Evolutionary conservation across 2,113 vertebrate genomes (phyloP).

Genomic region (Gymnocephalus cernua): DNA sequence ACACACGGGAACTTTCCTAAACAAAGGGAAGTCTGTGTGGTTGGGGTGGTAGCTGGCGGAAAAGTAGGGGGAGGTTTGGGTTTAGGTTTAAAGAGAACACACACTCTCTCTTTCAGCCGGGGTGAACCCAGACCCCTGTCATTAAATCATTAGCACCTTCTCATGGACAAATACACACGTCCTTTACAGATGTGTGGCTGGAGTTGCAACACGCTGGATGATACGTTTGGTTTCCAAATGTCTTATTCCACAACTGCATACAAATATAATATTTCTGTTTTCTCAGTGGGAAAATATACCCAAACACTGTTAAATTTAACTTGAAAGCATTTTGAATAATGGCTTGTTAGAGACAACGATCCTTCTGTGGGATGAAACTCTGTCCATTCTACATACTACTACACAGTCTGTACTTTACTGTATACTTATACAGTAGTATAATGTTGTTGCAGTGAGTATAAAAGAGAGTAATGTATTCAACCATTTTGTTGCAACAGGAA

Average conservation of each 20-base stretch:
- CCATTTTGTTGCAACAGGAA: not conserved
- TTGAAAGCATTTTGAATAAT: not conserved
- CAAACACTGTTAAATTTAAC: conserved; percentile 1
- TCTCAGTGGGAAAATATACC: too few relatives aligned
- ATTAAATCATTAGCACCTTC: conserved; percentile 83
- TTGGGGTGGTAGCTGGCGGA: conserved; percentile 75
- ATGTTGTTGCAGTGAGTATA: not conserved
- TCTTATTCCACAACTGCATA: not conserved
- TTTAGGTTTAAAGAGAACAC: conserved; percentile 65
- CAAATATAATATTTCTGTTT: not conserved
- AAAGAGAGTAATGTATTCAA: not conserved
- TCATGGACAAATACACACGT: conserved; percentile 62
- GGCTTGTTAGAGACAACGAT: not conserved
- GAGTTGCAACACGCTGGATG: not conserved
- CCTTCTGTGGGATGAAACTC: not conserved
- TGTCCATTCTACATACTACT: not conserved
- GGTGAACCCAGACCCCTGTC: conserved; percentile 68
- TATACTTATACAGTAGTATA: not conserved
- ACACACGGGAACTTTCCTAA: conserved; percentile 82
- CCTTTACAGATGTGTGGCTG: conserved; percentile 47
- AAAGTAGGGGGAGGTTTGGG: conserved; percentile 25
- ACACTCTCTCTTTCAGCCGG: conserved; percentile 65
- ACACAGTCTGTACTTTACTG: not conserved
- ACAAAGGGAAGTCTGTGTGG: conserved; percentile 86
- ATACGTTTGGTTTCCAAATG: conserved; percentile 20